Conservation (phyloP, 2,888 invertebrate species). For the Lasioglossum leucozonium region DNA sequence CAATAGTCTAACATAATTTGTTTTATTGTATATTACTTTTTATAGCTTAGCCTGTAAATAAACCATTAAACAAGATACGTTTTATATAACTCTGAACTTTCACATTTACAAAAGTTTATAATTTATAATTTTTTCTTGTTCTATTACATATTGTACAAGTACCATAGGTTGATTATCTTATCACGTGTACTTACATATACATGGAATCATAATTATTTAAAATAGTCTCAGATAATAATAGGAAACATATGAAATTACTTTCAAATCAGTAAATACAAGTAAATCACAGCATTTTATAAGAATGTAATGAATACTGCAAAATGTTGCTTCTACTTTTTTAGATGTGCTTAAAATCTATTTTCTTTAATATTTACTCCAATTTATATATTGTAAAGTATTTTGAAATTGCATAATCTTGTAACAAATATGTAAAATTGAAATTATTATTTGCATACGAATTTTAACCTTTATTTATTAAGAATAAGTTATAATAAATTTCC, state of each 20-base stretch:
- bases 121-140: neutral
- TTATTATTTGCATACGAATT: neutral
- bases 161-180: neutral
- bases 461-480: neutral
- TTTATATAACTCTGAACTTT: neutral
- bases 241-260: neutral
- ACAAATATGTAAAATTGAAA: neutral
- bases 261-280: neutral
- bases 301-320: neutral
- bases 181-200: neutral
- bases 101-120: neutral
- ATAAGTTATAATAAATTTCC: neutral
- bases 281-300: neutral
- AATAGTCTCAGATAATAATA: neutral
- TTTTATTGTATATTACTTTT: neutral
- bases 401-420: neutral
- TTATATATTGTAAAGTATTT: neutral
- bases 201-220: neutral
- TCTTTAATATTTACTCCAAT: neutral
- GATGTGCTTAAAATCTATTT: neutral
- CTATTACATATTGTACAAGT: neutral
- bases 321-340: neutral
- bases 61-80: neutral
- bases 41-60: conserved; percentile 14
- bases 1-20: neutral